These are phyloP conservation scores for Spinus pinus DNA, from an alignment of 2,797 vertebrate genomes.

Conservation along the genomic window DNA sequence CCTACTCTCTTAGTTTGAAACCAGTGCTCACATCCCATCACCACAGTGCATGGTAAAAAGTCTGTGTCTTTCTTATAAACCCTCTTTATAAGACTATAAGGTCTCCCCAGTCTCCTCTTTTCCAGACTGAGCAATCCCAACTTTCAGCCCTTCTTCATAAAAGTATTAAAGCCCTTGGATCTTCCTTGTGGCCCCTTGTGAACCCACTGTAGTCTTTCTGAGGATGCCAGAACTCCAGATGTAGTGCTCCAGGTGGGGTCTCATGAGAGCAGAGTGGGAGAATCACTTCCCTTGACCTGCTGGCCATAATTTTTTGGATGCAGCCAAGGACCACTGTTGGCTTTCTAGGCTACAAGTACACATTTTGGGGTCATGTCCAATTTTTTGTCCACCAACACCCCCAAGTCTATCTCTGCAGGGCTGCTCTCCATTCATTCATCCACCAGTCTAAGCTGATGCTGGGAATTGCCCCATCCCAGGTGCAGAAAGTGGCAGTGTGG, in stretches of 20 bases:
- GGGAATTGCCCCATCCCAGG: neutral
- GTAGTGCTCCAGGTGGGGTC: neutral
- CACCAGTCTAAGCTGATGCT: neutral
- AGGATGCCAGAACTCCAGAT: neutral
- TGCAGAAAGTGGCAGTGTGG: neutral
- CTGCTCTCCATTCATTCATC: neutral
- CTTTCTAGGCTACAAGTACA: neutral
- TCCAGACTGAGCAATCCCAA: neutral
- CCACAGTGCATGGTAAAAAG: neutral
- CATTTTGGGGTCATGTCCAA: rapidly evolving
- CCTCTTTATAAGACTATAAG: neutral
- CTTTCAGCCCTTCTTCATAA: neutral
- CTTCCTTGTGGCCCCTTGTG: neutral
- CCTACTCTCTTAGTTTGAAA: neutral
- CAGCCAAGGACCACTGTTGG: neutral
- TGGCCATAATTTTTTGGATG: neutral
- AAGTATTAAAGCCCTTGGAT: neutral
- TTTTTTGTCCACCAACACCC: neutral
- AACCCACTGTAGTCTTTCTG: neutral
- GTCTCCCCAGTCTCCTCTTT: neutral
- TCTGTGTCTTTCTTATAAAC: neutral
- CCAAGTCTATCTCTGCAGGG: neutral
- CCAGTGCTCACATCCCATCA: neutral
- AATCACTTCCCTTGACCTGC: neutral
- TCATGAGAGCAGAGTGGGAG: neutral